These are phyloP conservation scores for Mus minutoides DNA, from an alignment of 2,797 vertebrate genomes.

Conservation along the genomic window DNA sequence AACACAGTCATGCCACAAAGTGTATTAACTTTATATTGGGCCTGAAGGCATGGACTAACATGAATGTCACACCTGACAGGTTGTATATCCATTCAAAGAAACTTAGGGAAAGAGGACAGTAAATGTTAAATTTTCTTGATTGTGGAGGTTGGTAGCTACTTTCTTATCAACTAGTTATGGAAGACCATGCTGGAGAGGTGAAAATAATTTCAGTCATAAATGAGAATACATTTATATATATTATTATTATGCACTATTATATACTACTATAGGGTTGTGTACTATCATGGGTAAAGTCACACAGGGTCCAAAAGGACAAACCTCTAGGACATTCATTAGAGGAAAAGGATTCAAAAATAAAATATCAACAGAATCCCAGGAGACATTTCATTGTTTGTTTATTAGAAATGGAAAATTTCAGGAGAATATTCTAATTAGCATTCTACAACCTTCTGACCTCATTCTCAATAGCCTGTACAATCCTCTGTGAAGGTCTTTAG, in stretches of 20 bases:
- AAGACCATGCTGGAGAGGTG: not conserved
- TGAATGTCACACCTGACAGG: not conserved
- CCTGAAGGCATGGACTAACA: no score
- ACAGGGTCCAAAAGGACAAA: not conserved
- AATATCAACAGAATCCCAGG: not conserved
- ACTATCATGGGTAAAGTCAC: not conserved
- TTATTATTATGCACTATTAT: not conserved
- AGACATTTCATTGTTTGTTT: not conserved
- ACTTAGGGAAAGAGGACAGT: not conserved
- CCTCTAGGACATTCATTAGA: slow-evolving; percentile 32
- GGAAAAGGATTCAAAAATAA: not conserved
- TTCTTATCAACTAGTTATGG: not conserved
- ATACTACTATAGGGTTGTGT: not conserved
- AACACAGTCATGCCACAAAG: no score
- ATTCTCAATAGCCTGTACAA: not conserved
- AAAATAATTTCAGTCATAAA: not conserved
- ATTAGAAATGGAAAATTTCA: not conserved
- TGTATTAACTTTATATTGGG: not conserved
- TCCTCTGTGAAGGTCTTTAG: not conserved
- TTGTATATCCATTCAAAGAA: not conserved
- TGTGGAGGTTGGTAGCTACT: not conserved
- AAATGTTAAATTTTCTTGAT: not conserved
- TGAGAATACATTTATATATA: not conserved
- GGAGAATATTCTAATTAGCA: not conserved
- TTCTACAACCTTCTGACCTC: not conserved